These are phyloP conservation scores for Formica exsecta DNA, from an alignment of 1,140 invertebrate species.

Conservation along the genomic window DNA sequence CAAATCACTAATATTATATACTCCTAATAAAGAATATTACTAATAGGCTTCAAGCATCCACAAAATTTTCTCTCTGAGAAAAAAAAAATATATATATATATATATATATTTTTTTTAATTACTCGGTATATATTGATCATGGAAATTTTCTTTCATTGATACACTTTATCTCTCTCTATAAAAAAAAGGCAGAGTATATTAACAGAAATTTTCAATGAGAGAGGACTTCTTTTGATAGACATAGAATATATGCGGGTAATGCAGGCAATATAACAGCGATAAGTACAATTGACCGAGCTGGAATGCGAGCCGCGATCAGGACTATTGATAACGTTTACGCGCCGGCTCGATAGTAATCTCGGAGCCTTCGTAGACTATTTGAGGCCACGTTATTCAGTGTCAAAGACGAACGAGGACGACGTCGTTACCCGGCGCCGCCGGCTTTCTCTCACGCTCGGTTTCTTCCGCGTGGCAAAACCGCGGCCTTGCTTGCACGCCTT, in stretches of 20 bases:
- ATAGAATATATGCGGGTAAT: constrained; percentile 8
- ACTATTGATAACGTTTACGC: not conserved
- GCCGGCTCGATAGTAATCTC: constrained; percentile 31
- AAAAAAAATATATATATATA: not conserved
- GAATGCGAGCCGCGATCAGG: constrained; percentile 29
- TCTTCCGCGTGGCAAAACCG: constrained; percentile 45
- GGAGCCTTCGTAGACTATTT: not conserved
- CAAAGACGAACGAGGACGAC: constrained; percentile 17
- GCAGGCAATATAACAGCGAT: not conserved
- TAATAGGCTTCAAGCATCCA: not conserved
- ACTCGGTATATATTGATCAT: no score
- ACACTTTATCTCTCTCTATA: no score
- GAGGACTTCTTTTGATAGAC: constrained; percentile 27
- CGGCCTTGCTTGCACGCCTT: constrained; percentile 58
- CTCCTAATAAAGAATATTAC: not conserved
- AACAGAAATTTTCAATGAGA: not conserved
- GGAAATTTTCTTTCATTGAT: no score
- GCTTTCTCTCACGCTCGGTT: constrained; percentile 29
- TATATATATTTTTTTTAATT: no score
- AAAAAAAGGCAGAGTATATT: no score
- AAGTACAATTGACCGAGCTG: constrained; percentile 30
- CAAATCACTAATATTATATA: not conserved
- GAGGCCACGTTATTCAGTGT: constrained; percentile 3
- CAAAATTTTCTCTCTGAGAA: not conserved
- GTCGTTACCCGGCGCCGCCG: not conserved